Conservation (phyloP, 30 jellyfish, hydroid and myxozoan species). For the Phacellophora camtschatica region DNA sequence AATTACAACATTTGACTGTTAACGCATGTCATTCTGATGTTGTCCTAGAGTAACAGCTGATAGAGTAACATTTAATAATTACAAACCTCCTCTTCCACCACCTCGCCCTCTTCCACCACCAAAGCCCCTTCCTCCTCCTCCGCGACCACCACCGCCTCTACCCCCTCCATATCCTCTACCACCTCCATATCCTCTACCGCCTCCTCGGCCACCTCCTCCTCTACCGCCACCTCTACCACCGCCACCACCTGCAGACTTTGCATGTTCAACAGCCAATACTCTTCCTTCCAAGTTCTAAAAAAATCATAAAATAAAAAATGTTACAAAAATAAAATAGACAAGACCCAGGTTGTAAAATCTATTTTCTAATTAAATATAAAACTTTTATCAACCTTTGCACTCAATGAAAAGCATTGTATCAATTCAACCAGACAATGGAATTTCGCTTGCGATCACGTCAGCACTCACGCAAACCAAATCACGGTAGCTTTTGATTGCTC, state of each 20-base stretch:
- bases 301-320: background rate
- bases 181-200: conserved; percentile 56
- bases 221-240: conserved; percentile 33
- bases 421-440: background rate
- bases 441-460: background rate
- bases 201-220: conserved; percentile 62
- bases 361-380: too few species aligned
- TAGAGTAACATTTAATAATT: too few species aligned
- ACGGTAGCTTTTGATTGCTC: conserved; percentile 1
- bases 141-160: conserved; percentile 68
- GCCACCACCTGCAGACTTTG: conserved; percentile 23
- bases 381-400: too few species aligned
- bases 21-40: too few species aligned
- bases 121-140: conserved; percentile 64
- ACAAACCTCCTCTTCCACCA: conserved; percentile 70
- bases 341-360: too few species aligned
- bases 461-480: conserved; percentile 6
- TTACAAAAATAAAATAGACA: background rate
- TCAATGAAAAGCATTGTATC: too few species aligned
- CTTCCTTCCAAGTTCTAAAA: conserved; percentile 7
- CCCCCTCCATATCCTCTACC: conserved; percentile 78
- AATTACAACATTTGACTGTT: too few species aligned
- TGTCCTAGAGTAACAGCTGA: too few species aligned
- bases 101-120: conserved; percentile 56
- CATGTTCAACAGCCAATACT: conserved; percentile 26